These are phyloP conservation scores for Phyllotreta cruciferae DNA, from an alignment of 2,888 invertebrate species.

Conservation along the genomic window DNA sequence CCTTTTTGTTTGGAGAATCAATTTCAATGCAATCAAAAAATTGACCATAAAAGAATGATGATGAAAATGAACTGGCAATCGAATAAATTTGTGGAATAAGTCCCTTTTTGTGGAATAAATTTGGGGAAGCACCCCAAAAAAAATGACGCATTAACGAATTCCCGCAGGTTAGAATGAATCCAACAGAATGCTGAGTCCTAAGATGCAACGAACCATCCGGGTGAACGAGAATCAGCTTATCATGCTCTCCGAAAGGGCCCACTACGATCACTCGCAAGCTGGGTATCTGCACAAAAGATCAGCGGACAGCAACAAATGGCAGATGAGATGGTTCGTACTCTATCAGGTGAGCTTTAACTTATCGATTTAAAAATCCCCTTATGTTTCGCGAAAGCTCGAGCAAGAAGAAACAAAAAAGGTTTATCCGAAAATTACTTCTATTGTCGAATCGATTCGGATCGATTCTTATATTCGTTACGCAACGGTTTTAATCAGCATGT, in stretches of 20 bases:
- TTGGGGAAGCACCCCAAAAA: too few relatives aligned
- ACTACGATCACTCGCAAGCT: constrained; percentile 81
- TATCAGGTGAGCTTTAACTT: constrained; percentile 70
- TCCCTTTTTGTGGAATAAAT: not conserved
- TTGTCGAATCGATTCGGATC: too few relatives aligned
- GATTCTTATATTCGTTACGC: too few relatives aligned
- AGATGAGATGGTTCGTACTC: constrained; percentile 80
- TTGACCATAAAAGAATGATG: too few relatives aligned
- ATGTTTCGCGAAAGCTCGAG: not conserved
- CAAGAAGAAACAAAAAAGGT: not conserved
- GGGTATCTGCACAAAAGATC: constrained; percentile 87
- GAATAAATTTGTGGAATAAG: not conserved
- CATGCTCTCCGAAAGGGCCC: constrained; percentile 85
- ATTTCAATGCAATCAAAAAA: too few relatives aligned
- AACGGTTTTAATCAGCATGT: too few relatives aligned
- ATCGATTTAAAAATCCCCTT: not conserved
- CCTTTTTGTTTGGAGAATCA: too few relatives aligned
- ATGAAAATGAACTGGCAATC: too few relatives aligned
- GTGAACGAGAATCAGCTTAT: constrained; percentile 86
- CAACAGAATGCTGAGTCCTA: constrained; percentile 74
- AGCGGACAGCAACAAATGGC: constrained; percentile 88
- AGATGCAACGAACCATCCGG: constrained; percentile 84
- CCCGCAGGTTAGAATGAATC: constrained; percentile 21
- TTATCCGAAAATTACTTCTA: not conserved
- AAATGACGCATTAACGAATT: too few relatives aligned